Base-by-base conservation (phyloP, 2,797 vertebrate species). In the Chromis chromis region DNA sequence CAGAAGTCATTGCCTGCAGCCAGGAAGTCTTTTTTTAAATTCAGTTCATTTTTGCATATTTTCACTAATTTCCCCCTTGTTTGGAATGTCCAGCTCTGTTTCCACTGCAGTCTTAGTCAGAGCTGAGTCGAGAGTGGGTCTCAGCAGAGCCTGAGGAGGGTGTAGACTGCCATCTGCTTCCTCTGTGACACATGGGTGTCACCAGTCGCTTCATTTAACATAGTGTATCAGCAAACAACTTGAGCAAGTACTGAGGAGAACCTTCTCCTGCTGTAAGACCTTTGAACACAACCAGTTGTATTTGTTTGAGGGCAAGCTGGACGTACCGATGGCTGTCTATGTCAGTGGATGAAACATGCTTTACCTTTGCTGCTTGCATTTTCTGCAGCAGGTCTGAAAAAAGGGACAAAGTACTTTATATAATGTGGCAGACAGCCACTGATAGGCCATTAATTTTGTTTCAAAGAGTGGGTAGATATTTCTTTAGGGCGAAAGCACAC, bases 201-300 rank as follows among this genome's bases (percentile, higher is more conserved):
- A 62, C 60, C 46, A 74, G 64, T 39, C 56, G 36, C 50, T 65
- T 71, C 22, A 61, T 64, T 72, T 36, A 69, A 52, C 21, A 21
- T 49, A 59, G 2, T 27, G 40, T 17, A 66, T n/a, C 42, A 66
- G 64, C 49, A 65, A 55, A 63, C 19, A 42, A 44, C 49, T 24
- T 55, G n/a, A 52, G 40, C 50, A 27, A 54, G 39, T 28, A 39
- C 19, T 36, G 16, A 57, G 17, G 17, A 52, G 24, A 59, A 27
- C 1, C 24, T 27, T 52, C 3, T 52, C 17, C 21, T 48, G 17
- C 27, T 71, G 46, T 28, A 1, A 44, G 14, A 64, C 68, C 50
- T 33, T 27, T 61, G 25, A 69, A 19, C 27, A 21, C 0, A 0
- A 27, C 22, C 22, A 3, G 24, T 25, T 46, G 10, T 50, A 12